These are phyloP conservation scores for Cranoglanis bouderius DNA, from an alignment of 2,113 vertebrate species.

Conservation along the genomic window DNA sequence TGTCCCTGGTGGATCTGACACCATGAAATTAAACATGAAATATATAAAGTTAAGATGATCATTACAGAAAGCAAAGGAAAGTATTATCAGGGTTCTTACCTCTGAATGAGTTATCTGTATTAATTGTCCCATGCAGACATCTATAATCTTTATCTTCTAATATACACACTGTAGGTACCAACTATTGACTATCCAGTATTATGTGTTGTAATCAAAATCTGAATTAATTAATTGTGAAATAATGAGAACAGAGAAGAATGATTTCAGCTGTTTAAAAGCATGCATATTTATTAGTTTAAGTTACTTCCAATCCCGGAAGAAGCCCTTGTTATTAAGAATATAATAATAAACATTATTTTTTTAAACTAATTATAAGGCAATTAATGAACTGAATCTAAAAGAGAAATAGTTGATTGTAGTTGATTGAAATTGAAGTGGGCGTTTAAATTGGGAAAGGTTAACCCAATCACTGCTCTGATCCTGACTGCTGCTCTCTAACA, in stretches of 20 bases:
- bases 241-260: not conserved
- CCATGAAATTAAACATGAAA: not conserved
- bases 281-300: not conserved
- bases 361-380: not conserved
- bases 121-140: slow-evolving; percentile 56
- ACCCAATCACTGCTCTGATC: not conserved
- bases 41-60: not conserved
- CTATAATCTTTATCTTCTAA: slow-evolving; percentile 32
- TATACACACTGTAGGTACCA: no score
- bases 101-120: slow-evolving; percentile 55
- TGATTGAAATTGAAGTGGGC: not conserved
- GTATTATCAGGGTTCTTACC: not conserved
- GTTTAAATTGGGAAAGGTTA: slow-evolving; percentile 3
- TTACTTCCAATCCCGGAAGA: not conserved
- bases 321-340: not conserved
- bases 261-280: not conserved
- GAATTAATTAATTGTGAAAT: not conserved
- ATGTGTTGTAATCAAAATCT: not conserved
- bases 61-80: not conserved
- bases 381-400: not conserved
- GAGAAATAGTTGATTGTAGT: not conserved
- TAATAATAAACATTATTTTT: not conserved
- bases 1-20: not conserved
- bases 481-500: slow-evolving; percentile 19
- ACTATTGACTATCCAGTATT: not conserved